phyloP scores from a whole-genome alignment of 2,113 vertebrate genomes.

The Labeo catla region DNA sequence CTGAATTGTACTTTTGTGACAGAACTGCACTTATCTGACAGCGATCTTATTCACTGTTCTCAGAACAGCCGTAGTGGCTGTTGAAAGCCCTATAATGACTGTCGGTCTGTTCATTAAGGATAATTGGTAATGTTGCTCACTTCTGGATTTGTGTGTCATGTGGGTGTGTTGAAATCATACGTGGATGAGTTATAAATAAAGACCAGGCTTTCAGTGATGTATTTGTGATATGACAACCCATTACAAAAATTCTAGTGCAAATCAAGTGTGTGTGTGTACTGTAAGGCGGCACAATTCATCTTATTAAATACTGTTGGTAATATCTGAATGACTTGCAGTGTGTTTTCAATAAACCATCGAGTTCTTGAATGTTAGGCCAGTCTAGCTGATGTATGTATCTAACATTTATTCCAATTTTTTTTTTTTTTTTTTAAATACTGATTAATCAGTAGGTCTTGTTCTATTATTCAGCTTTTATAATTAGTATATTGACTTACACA shows the following conservation, averaged over 20 bases:
- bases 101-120: conserved; percentile 35
- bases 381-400: background rate
- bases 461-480: background rate
- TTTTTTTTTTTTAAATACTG: no score
- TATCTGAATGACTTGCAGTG: background rate
- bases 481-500: background rate
- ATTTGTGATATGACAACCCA: background rate
- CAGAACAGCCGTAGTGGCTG: background rate
- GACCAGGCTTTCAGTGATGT: background rate
- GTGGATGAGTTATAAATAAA: conserved; percentile 37
- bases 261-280: background rate
- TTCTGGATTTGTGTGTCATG: background rate
- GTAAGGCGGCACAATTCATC: background rate
- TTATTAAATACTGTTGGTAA: background rate
- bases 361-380: background rate
- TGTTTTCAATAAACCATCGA: background rate
- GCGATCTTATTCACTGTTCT: conserved; percentile 35
- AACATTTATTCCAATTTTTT: background rate
- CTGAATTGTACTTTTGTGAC: conserved; percentile 39
- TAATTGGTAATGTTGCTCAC: conserved; percentile 30
- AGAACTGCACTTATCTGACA: conserved; percentile 40
- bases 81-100: conserved; percentile 39
- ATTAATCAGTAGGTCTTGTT: no score
- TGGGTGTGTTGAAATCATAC: background rate
- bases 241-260: background rate